Evolutionary conservation across 1,140 invertebrate genomes (phyloP).

Genomic region (Telenomus remus): DNA sequence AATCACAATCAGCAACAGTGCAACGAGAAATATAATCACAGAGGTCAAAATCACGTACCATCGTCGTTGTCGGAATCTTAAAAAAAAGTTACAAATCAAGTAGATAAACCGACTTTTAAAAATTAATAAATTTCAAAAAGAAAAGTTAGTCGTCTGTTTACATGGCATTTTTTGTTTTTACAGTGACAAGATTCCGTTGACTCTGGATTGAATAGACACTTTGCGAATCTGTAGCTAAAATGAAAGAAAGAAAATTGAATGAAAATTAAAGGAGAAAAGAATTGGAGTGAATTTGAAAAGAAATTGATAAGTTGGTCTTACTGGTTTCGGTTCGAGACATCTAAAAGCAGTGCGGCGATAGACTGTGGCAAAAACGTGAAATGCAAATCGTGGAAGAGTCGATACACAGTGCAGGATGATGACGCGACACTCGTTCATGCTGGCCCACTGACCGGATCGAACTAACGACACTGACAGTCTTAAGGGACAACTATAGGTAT

Average conservation of each 20-base stretch:
- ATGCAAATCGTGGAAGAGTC: conserved; percentile 37
- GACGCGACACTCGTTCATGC: conserved; percentile 68
- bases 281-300: not conserved
- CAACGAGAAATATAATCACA: too few relatives aligned
- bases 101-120: too few relatives aligned
- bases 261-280: too few relatives aligned
- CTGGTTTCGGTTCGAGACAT: conserved; percentile 44
- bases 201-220: conserved; percentile 67
- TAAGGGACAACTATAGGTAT: conserved; percentile 68
- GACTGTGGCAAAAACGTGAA: too few relatives aligned
- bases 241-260: not conserved
- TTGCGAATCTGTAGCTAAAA: conserved; percentile 53
- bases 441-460: conserved; percentile 72
- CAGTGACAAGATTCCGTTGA: conserved; percentile 63
- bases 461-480: conserved; percentile 72
- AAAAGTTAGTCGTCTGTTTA: too few relatives aligned
- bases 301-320: conserved; percentile 9
- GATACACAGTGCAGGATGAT: conserved; percentile 37
- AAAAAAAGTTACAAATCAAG: too few relatives aligned
- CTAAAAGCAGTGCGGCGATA: conserved; percentile 36
- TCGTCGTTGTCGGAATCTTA: too few relatives aligned
- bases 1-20: too few relatives aligned
- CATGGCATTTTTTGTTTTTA: too few relatives aligned
- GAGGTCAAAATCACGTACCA: too few relatives aligned
- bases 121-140: too few relatives aligned